phyloP scores from a whole-genome alignment of 1,140 invertebrate species.

The Aradophagus sp. region DNA sequence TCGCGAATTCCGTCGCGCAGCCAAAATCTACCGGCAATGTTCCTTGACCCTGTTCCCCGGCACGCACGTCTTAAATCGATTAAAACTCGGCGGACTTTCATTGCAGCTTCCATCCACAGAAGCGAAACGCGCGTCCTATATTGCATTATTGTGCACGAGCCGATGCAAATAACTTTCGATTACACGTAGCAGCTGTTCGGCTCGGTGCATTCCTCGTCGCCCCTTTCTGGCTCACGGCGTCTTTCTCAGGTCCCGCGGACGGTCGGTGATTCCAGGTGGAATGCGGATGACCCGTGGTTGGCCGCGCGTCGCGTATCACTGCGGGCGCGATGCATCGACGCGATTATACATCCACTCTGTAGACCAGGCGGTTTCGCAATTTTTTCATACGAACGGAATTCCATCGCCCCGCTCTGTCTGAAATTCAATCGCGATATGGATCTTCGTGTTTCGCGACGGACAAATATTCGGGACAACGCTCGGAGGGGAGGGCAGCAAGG shows the following conservation, averaged over 20 bases:
- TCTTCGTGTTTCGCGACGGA: constrained; percentile 17
- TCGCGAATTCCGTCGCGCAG: background rate
- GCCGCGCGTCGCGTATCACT: constrained; percentile 8
- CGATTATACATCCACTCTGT: constrained; percentile 36
- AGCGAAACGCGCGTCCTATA: constrained; percentile 30
- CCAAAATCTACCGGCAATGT: constrained; percentile 1
- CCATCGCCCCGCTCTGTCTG: constrained; percentile 19
- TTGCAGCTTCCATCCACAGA: constrained; percentile 26
- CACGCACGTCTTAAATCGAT: constrained; percentile 25
- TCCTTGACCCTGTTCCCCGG: constrained; percentile 11
- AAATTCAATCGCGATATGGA: constrained; percentile 36
- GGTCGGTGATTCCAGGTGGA: constrained; percentile 21
- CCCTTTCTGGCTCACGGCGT: too few relatives aligned
- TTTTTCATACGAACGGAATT: constrained; percentile 32
- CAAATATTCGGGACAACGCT: constrained; percentile 30
- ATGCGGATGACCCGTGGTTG: constrained; percentile 41
- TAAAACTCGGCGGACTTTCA: constrained; percentile 31
- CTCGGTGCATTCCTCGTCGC: constrained; percentile 8
- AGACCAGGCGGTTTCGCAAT: constrained; percentile 23
- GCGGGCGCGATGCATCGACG: constrained; percentile 27
- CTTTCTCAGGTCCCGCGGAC: too few relatives aligned
- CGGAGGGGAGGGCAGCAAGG: too few relatives aligned
- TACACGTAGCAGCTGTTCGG: constrained; percentile 24
- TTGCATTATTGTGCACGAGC: constrained; percentile 24
- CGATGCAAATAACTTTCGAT: constrained; percentile 46